These are phyloP conservation scores for Eurytoma californica DNA, from an alignment of 2,888 invertebrate genomes.

Conservation along the genomic window DNA sequence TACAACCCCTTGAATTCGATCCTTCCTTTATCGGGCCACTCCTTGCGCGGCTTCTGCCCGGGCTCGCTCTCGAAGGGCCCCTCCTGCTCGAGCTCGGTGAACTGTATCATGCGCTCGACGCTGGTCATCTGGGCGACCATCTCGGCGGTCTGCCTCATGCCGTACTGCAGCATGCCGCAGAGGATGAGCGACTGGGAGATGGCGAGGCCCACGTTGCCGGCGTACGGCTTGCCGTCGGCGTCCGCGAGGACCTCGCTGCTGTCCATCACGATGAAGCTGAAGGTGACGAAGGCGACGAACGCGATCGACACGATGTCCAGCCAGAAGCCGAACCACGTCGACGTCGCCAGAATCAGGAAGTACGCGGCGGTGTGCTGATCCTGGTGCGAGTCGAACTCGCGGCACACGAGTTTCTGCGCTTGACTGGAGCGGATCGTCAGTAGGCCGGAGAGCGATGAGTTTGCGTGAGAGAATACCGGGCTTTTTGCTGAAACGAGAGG, in stretches of 20 bases:
- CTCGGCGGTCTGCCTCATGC: constrained; percentile 86
- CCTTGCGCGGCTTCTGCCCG: constrained; percentile 76
- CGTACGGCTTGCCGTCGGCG: constrained; percentile 61
- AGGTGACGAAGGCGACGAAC: constrained; percentile 77
- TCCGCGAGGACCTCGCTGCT: constrained; percentile 16
- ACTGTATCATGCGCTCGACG: constrained; percentile 89
- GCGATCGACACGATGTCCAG: constrained; percentile 80
- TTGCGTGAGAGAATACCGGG: constrained; percentile 94
- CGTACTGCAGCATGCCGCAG: constrained; percentile 87
- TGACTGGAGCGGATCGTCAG: constrained; percentile 89
- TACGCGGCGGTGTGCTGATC: constrained; percentile 83
- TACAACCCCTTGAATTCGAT: constrained; percentile 80
- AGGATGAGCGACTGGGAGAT: constrained; percentile 84
- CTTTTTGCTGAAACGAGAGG: constrained; percentile 77
- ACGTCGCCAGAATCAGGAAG: constrained; percentile 79
- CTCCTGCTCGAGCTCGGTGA: constrained; percentile 85
- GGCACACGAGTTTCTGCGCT: constrained; percentile 83
- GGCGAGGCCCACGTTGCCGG: constrained; percentile 84
- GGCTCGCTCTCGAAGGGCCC: constrained; percentile 79
- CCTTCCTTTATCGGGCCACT: constrained; percentile 83
- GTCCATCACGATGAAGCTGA: constrained; percentile 44
- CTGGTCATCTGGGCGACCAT: constrained; percentile 86
- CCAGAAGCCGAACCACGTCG: constrained; percentile 82
- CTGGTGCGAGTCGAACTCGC: constrained; percentile 86
- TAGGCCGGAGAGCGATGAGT: constrained; percentile 89